Conservation (phyloP, 37 sponge, comb jelly and placozoan species). For the Ephydatia muelleri region DNA sequence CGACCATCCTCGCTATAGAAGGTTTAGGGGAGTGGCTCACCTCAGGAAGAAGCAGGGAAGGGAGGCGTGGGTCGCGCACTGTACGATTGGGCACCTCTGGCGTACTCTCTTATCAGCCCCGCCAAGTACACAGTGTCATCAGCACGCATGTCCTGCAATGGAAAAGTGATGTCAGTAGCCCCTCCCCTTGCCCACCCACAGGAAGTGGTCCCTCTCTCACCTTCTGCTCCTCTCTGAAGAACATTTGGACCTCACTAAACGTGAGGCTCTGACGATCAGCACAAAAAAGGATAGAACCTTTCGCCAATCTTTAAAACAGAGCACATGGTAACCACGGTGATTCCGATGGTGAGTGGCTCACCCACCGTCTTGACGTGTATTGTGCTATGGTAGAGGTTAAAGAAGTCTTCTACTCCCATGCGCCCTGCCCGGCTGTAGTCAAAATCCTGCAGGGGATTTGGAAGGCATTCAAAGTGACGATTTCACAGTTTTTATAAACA, state of each 20-base stretch:
- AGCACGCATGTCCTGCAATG: constrained; percentile 33
- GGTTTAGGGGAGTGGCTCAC: constrained; percentile 9
- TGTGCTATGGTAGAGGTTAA: constrained; percentile 52
- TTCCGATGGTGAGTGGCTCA: neutral
- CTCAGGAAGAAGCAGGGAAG: constrained; percentile 65
- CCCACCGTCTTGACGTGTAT: constrained; percentile 61
- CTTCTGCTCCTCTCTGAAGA: constrained; percentile 68
- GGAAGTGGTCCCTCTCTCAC: neutral
- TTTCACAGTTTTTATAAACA: too few species aligned
- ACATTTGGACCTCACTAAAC: constrained; percentile 55
- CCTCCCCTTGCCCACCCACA: neutral
- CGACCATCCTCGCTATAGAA: too few species aligned
- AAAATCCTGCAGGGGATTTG: constrained; percentile 70
- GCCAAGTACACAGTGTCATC: constrained; percentile 53
- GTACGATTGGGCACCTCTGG: constrained; percentile 16
- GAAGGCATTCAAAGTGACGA: too few species aligned
- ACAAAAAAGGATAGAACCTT: constrained; percentile 53
- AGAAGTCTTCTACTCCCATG: constrained; percentile 70
- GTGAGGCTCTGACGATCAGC: constrained; percentile 53
- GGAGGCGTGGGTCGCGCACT: constrained; percentile 50
- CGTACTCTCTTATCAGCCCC: constrained; percentile 56
- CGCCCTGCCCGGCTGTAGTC: constrained; percentile 47
- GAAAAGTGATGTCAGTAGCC: neutral
- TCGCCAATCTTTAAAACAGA: constrained; percentile 78
- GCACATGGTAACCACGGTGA: too few species aligned